Percentiles rank a stretch among this genome's conserved stretches.
These are phyloP conservation scores for Entomobrya multifasciata DNA, from an alignment of 2,888 invertebrate species.

Conservation along the genomic window DNA sequence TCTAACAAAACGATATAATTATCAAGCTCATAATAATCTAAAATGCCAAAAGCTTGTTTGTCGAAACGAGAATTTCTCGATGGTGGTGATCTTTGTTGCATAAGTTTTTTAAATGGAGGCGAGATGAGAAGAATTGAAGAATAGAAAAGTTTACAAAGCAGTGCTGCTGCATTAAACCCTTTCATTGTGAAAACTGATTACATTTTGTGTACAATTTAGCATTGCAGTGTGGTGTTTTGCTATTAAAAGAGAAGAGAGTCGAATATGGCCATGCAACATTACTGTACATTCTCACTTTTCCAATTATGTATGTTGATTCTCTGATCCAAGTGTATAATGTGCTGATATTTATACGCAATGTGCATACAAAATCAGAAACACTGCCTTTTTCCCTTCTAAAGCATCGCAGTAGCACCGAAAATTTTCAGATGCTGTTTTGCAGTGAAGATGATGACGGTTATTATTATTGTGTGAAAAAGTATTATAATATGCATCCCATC, in stretches of 20 bases:
- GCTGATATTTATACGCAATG: neutral
- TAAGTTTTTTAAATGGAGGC: no score
- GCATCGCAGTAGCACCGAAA: constrained; percentile 4
- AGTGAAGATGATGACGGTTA: constrained; percentile 41
- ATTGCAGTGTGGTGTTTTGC: no score
- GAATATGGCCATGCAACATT: constrained; percentile 47
- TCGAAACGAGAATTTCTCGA: constrained; percentile 52
- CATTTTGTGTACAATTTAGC: neutral
- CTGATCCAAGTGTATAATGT: no score
- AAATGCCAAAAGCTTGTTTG: constrained; percentile 68
- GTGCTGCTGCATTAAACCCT: constrained; percentile 19
- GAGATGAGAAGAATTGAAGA: no score
- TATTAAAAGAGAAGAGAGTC: constrained; percentile 2
- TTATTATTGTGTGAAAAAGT: constrained; percentile 68
- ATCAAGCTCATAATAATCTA: constrained; percentile 56
- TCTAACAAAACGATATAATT: constrained; percentile 60
- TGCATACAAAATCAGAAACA: constrained; percentile 32
- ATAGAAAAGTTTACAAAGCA: no score
- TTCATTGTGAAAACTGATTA: constrained; percentile 16
- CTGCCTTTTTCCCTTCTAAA: no score
- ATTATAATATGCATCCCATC: constrained; percentile 43
- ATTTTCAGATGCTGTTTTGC: constrained; percentile 19
- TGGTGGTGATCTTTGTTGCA: neutral
- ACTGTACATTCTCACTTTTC: no score
- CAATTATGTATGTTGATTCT: constrained; percentile 1